These are phyloP conservation scores for Xestobium rufovillosum DNA, from an alignment of 2,888 invertebrate species.

Conservation along the genomic window DNA sequence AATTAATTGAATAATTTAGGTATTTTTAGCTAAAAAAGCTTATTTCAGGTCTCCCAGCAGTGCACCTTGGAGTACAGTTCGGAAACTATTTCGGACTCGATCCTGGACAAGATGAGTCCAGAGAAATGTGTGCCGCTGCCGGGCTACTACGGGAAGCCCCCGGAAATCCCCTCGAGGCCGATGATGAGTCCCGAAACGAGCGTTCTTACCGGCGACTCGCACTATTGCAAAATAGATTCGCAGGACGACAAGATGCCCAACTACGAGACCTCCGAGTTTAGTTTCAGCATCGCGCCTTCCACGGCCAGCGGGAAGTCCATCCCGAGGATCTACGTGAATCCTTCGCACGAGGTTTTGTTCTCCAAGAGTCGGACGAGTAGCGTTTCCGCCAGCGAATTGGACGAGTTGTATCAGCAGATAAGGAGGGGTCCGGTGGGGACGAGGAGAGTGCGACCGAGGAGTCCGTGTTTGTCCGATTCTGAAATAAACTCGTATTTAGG, in stretches of 20 bases:
- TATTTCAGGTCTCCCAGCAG: constrained; percentile 56
- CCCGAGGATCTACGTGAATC: constrained; percentile 44
- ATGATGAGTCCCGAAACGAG: constrained; percentile 45
- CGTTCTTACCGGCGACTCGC: constrained; percentile 33
- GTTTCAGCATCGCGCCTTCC: constrained; percentile 34
- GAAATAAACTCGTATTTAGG: constrained; percentile 34
- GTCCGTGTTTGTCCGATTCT: constrained; percentile 37
- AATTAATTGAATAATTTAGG: constrained; percentile 7
- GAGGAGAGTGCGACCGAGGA: constrained; percentile 23
- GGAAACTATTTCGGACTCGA: constrained; percentile 42
- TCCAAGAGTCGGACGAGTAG: constrained; percentile 51
- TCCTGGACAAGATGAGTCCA: constrained; percentile 29
- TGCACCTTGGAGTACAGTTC: constrained; percentile 65
- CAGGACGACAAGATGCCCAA: not conserved
- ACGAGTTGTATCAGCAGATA: constrained; percentile 65
- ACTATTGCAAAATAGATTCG: constrained; percentile 20
- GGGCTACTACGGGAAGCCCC: not conserved
- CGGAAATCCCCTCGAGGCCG: not conserved
- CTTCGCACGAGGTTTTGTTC: constrained; percentile 45
- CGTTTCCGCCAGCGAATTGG: constrained; percentile 52
- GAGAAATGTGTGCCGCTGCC: constrained; percentile 19
- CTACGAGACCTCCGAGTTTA: constrained; percentile 23
- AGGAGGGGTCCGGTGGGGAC: constrained; percentile 39
- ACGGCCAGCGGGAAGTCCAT: constrained; percentile 18
- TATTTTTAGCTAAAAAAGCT: constrained; percentile 6